Base-by-base conservation (phyloP, 2,797 vertebrate species). In the Taeniopygia guttata region DNA sequence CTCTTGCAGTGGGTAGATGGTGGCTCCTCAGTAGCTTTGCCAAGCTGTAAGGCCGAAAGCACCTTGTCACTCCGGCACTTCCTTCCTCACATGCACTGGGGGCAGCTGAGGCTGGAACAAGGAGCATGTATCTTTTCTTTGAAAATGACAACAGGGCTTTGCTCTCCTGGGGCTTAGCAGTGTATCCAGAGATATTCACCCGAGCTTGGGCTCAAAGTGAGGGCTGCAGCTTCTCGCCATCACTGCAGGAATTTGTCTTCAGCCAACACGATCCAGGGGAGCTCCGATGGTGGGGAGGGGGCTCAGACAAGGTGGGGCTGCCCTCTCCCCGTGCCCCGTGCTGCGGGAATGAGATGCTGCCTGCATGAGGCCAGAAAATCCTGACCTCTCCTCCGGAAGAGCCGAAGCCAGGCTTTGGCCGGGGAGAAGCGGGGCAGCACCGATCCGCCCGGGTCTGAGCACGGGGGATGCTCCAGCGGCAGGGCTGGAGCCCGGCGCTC, bases 1-100 rank as follows among this genome's bases (percentile, higher is more conserved):
- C 34, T 29, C 38, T 2, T 1, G 25, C 0, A 1, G 27, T 20
- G 49, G 58, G 43, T 17, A 21, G 2, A 0, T 1, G 25, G 20
- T 23, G 34, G 36, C 6, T 52, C 30, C 38, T 84, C 10, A 5
- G 49, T 55, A 72, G 46, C 51, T 75, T 45, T 78, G 70, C 42
- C 2, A 4, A 69, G 34, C 32, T 23, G 4, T 1, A 48, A 77
- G n/a, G 45, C 36, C 80, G 15, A 36, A 86, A 68, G 13, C 66
- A 56, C 30, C 48, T 62, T 1, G 0, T 43, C 17, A 1, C 14
- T 84, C 32, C 62, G 19, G 49, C 26, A 13, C 4, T 48, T 78
- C 74, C 62, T 40, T 72, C 74, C 54, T 68, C 13, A 0, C 6
- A 0, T 1, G 15, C 32, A 4, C n/a, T 1, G 1, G 40, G 0